Evolutionary conservation across 2,888 invertebrate genomes (phyloP).

Genomic region (Sesia bembeciformis): DNA sequence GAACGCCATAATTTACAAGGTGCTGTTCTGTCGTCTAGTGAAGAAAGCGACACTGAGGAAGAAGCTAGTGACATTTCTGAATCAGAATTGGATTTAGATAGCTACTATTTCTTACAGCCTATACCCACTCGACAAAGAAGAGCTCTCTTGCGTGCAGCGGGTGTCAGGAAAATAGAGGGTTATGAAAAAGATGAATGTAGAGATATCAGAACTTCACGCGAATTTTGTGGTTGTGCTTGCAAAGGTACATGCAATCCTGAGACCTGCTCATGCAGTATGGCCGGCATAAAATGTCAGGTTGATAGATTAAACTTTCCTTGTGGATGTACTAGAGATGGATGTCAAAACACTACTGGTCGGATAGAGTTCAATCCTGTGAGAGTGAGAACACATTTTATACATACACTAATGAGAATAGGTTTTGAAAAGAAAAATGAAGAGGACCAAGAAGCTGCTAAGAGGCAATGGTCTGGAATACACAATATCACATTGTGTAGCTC

Average conservation of each 20-base stretch:
- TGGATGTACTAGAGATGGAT: slow-evolving; percentile 95
- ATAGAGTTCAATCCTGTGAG: slow-evolving; percentile 97
- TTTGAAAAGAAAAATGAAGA: slow-evolving; percentile 88
- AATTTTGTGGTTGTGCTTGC: slow-evolving; percentile 95
- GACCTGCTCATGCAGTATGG: slow-evolving; percentile 94
- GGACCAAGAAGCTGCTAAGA: slow-evolving; percentile 56
- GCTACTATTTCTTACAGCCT: slow-evolving; percentile 93
- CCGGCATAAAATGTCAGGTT: slow-evolving; percentile 98
- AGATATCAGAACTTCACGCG: slow-evolving; percentile 91
- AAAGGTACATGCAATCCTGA: slow-evolving; percentile 96
- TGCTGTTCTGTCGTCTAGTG: slow-evolving; percentile 80
- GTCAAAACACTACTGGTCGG: slow-evolving; percentile 92
- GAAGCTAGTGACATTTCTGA: slow-evolving; percentile 86
- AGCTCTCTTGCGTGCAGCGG: slow-evolving; percentile 90
- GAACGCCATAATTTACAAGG: slow-evolving; percentile 76
- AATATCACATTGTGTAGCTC: slow-evolving; percentile 39
- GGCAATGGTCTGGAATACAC: slow-evolving; percentile 62
- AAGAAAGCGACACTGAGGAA: slow-evolving; percentile 90
- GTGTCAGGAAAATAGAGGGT: slow-evolving; percentile 94
- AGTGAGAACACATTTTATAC: slow-evolving; percentile 97
- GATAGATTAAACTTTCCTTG: slow-evolving; percentile 97
- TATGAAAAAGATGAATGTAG: slow-evolving; percentile 95
- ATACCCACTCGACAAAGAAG: slow-evolving; percentile 93
- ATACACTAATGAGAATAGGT: slow-evolving; percentile 94
- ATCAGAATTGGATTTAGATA: slow-evolving; percentile 90